These are phyloP conservation scores for Notarius quadriscutis DNA, from an alignment of 2,113 vertebrate species.

Conservation along the genomic window DNA sequence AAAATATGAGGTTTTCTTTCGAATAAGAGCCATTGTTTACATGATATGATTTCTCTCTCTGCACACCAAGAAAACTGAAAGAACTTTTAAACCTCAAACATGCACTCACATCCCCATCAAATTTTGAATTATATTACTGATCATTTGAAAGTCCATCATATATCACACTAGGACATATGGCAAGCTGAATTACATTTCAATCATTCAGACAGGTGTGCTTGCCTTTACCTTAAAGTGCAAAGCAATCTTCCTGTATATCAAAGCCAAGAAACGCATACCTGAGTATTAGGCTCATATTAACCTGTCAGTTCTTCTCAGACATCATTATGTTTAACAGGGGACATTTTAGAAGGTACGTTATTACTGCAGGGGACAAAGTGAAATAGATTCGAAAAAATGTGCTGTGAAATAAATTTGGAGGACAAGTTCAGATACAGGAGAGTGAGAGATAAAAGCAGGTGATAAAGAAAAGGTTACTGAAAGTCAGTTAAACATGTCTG, in stretches of 20 bases:
- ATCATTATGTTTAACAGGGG: slow-evolving; percentile 49
- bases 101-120: slow-evolving; percentile 21
- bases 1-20: neutral
- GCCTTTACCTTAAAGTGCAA: slow-evolving; percentile 54
- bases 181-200: slow-evolving; percentile 52
- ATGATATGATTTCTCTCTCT: neutral
- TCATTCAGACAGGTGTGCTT: slow-evolving; percentile 42
- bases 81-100: slow-evolving; percentile 39
- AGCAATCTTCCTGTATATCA: slow-evolving; percentile 53
- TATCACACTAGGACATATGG: slow-evolving; percentile 38
- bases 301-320: slow-evolving; percentile 45
- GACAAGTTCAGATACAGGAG: slow-evolving; percentile 18
- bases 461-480: slow-evolving; percentile 15
- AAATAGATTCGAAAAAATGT: slow-evolving; percentile 30
- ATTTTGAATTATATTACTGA: slow-evolving; percentile 18
- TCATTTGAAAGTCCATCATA: slow-evolving; percentile 45
- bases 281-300: slow-evolving; percentile 49
- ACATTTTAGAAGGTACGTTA: slow-evolving; percentile 31
- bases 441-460: slow-evolving; percentile 1
- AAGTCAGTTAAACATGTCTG: neutral
- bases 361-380: slow-evolving; percentile 40
- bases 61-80: neutral
- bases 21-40: neutral
- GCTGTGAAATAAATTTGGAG: slow-evolving; percentile 30
- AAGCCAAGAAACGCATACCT: slow-evolving; percentile 50